Conservation (phyloP, 2,888 invertebrate species). For the Tetragonula carbonaria region DNA sequence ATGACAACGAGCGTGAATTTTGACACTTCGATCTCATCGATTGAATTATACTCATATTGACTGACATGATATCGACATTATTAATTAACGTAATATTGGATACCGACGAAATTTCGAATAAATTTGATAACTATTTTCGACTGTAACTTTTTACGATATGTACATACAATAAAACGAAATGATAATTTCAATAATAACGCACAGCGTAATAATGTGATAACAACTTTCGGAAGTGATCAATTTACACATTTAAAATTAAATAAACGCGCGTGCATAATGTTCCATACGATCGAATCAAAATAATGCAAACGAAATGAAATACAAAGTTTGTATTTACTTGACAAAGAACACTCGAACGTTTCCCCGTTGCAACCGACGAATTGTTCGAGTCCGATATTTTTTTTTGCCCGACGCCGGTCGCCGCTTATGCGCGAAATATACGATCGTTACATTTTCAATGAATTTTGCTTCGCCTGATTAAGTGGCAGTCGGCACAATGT, state of each 20-base stretch:
- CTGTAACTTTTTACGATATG: neutral
- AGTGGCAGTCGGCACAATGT: conserved; percentile 45
- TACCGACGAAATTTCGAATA: neutral
- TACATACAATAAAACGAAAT: neutral
- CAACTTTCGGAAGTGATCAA: neutral
- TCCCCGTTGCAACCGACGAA: neutral
- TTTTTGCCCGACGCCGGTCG: neutral
- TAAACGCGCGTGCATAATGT: neutral
- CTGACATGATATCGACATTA: no score
- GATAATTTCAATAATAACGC: neutral
- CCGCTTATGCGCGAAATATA: conserved; percentile 2
- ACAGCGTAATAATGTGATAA: no score
- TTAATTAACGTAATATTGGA: neutral
- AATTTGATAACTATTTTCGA: neutral
- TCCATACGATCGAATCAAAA: neutral
- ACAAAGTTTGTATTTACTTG: neutral
- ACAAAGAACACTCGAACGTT: neutral
- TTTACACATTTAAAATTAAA: neutral
- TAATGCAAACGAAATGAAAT: neutral
- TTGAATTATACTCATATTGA: neutral
- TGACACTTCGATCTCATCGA: neutral
- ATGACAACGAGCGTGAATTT: neutral
- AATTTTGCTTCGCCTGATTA: conserved; percentile 58
- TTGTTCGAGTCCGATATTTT: neutral
- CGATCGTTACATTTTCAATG: conserved; percentile 48